A percentile compares a stretch with the other conserved stretches of the same genome.
These are phyloP conservation scores for Hyposmocoma kahamanoa DNA, from an alignment of 1,140 invertebrate species.

Conservation along the genomic window DNA sequence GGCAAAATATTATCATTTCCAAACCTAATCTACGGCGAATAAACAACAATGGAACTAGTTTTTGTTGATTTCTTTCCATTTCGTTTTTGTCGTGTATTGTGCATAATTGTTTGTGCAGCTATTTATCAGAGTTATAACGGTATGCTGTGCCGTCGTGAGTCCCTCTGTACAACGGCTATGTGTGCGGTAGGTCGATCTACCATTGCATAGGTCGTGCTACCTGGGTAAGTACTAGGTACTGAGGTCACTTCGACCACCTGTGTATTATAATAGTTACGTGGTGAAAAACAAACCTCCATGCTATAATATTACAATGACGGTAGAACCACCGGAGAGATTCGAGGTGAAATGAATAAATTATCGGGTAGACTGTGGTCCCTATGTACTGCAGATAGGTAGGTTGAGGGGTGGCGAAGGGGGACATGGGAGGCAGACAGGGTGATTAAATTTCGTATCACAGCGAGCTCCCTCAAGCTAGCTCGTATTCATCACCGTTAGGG, in stretches of 20 bases:
- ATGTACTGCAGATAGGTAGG: constrained; percentile 8
- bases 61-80: constrained; percentile 15
- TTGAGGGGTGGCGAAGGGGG: constrained; percentile 14
- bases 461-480: constrained; percentile 42
- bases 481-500: constrained; percentile 58
- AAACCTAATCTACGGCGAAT: constrained; percentile 56
- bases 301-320: constrained; percentile 10
- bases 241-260: constrained; percentile 21
- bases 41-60: constrained; percentile 29
- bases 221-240: constrained; percentile 25
- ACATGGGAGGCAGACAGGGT: constrained; percentile 47
- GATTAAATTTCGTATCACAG: constrained; percentile 64
- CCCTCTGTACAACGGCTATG: background rate
- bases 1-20: too few species aligned
- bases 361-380: background rate
- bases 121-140: constrained; percentile 37
- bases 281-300: constrained; percentile 34
- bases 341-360: constrained; percentile 33
- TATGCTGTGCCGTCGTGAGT: constrained; percentile 22
- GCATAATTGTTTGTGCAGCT: constrained; percentile 8
- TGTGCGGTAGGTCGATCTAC: constrained; percentile 18
- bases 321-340: constrained; percentile 18
- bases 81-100: too few species aligned
- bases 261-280: constrained; percentile 39
- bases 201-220: constrained; percentile 44